Conservation (phyloP, 2,888 invertebrate species). For the Caenorhabditis sp. region DNA sequence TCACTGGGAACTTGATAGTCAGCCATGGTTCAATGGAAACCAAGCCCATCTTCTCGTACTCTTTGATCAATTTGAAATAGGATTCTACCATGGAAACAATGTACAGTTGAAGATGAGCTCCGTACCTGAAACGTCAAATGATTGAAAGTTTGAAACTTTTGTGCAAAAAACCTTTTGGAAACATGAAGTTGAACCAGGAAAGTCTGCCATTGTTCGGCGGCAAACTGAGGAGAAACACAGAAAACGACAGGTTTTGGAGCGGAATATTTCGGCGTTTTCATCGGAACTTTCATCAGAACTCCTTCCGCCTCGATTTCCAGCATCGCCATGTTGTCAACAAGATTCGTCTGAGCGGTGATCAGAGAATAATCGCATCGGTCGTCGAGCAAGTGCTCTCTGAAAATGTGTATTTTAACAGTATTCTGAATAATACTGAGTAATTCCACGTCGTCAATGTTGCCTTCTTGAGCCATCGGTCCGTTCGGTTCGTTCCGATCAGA, state of each 20-base stretch:
- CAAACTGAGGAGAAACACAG: conserved; percentile 61
- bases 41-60: conserved; percentile 51
- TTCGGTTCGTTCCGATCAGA: conserved; percentile 24
- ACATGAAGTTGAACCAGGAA: conserved; percentile 54
- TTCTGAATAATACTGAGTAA: not conserved
- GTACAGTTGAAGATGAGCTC: conserved; percentile 58
- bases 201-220: conserved; percentile 61
- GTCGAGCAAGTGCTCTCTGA: conserved; percentile 29
- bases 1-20: conserved; percentile 44
- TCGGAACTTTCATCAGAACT: conserved; percentile 22
- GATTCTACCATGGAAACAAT: conserved; percentile 56
- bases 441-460: conserved; percentile 31
- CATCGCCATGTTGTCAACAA: conserved; percentile 21
- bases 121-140: conserved; percentile 39
- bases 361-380: conserved; percentile 44
- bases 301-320: conserved; percentile 45
- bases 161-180: conserved; percentile 40
- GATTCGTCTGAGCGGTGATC: conserved; percentile 31
- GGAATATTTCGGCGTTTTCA: conserved; percentile 24
- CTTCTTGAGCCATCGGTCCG: conserved; percentile 10
- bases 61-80: conserved; percentile 54
- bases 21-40: conserved; percentile 59
- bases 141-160: not conserved
- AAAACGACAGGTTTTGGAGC: conserved; percentile 50
- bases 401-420: conserved; percentile 4